Percentiles rank a stretch among this genome's conserved stretches.
Conservation (phyloP, 2,797 vertebrate species). For the Tragelaphus oryx region DNA sequence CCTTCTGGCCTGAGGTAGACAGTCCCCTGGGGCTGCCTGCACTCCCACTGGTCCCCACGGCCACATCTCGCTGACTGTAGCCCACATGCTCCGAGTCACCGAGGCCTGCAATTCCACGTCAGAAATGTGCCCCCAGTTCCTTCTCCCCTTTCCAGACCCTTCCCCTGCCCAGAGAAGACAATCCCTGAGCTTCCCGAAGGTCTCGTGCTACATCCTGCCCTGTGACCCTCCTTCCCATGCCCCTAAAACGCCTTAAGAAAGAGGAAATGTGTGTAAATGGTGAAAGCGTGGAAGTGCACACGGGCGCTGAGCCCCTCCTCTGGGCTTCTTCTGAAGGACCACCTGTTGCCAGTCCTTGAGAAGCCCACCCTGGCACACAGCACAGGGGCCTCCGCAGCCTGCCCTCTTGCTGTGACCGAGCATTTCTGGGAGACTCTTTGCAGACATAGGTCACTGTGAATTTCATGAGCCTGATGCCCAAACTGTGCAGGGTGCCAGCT, state of each 20-base stretch:
- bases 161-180: not conserved
- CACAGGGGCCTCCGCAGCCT: not conserved
- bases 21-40: not conserved
- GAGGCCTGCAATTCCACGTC: not conserved
- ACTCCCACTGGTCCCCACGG: not conserved
- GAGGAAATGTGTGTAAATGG: too few species aligned
- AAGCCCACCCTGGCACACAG: not conserved
- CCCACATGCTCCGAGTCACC: not conserved
- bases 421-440: not conserved
- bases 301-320: rapidly evolving
- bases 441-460: not conserved
- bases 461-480: not conserved
- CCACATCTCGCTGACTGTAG: not conserved
- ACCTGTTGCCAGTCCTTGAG: not conserved
- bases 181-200: not conserved
- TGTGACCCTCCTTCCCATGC: not conserved
- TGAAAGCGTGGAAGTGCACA: not conserved
- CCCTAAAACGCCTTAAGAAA: not conserved
- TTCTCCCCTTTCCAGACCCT: not conserved
- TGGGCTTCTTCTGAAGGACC: too few species aligned
- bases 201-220: not conserved
- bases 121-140: not conserved
- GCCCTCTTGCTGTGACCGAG: not conserved
- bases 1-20: not conserved
- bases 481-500: not conserved